Conservation (phyloP, 2,113 vertebrate genomes). For the Sus scrofa region DNA sequence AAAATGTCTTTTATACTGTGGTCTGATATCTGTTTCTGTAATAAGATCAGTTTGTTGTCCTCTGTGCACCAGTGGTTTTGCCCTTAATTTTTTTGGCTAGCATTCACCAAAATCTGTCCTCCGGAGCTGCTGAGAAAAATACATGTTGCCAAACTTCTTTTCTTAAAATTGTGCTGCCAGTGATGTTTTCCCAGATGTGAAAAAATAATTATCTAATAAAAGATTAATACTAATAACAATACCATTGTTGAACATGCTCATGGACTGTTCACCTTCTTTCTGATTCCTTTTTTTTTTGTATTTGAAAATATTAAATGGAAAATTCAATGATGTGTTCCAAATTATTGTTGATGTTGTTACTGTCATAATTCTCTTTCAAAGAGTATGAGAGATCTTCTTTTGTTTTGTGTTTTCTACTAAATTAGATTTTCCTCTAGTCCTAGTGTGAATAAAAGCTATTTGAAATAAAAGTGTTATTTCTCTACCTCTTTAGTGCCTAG, state of each 20-base stretch:
- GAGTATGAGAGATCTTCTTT: slow-evolving; percentile 80
- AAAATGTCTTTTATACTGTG: slow-evolving; percentile 69
- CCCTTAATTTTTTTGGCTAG: slow-evolving; percentile 83
- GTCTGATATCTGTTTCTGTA: slow-evolving; percentile 83
- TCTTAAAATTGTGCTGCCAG: slow-evolving; percentile 75
- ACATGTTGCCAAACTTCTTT: slow-evolving; percentile 76
- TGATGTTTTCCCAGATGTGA: slow-evolving; percentile 71
- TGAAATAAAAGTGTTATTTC: slow-evolving; percentile 86
- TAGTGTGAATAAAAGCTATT: slow-evolving; percentile 89
- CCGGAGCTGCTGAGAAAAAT: slow-evolving; percentile 62
- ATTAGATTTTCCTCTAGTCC: slow-evolving; percentile 88
- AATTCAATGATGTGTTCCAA: slow-evolving; percentile 78
- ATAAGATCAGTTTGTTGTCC: slow-evolving; percentile 82
- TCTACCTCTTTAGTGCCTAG: neutral
- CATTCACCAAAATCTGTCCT: slow-evolving; percentile 66
- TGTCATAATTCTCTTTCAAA: slow-evolving; percentile 81
- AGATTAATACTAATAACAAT: slow-evolving; percentile 66
- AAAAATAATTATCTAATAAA: slow-evolving; percentile 83
- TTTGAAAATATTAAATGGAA: slow-evolving; percentile 81
- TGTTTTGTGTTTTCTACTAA: slow-evolving; percentile 89
- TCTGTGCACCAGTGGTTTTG: slow-evolving; percentile 81
- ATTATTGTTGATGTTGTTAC: slow-evolving; percentile 82
- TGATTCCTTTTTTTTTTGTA: slow-evolving; percentile 86
- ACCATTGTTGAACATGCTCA: slow-evolving; percentile 77
- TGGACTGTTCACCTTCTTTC: slow-evolving; percentile 81